Percentiles rank a stretch among this genome's conserved stretches.
Conservation (phyloP, 2,113 vertebrate genomes). For the Martes martes region DNA sequence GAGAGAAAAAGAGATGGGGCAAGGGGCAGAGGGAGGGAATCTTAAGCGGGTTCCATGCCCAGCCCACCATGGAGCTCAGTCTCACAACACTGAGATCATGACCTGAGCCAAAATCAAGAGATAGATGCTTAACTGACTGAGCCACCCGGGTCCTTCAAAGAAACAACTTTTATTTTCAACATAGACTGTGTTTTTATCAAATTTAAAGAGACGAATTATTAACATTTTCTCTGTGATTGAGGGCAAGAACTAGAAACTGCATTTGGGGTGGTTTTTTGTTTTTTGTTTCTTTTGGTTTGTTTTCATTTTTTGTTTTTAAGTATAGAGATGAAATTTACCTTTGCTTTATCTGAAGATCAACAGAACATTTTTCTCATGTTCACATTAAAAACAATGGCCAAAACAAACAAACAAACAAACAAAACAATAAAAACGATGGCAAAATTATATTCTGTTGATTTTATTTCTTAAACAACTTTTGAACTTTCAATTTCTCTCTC, state of each 20-base stretch:
- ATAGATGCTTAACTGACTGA: background rate
- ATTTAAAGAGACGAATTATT: background rate
- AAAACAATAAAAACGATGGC: background rate
- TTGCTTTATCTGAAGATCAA: background rate
- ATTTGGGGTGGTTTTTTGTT: background rate
- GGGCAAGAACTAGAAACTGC: background rate
- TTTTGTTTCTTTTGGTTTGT: background rate
- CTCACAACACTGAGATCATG: background rate
- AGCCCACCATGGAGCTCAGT: background rate
- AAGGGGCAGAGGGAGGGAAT: background rate
- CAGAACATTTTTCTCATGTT: background rate
- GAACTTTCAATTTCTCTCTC: background rate
- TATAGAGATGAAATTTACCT: background rate
- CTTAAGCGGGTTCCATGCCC: background rate
- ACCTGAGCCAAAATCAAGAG: background rate
- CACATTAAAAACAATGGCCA: background rate
- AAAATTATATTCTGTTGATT: background rate
- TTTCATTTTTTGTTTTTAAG: background rate
- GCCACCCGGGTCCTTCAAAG: background rate
- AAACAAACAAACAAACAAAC: background rate
- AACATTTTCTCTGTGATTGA: background rate
- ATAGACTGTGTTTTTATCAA: background rate
- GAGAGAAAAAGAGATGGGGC: background rate
- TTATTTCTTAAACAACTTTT: background rate
- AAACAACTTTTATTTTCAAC: background rate